phyloP scores from a whole-genome alignment of 1,140 invertebrate genomes.

The Atopsyche davidsoni region DNA sequence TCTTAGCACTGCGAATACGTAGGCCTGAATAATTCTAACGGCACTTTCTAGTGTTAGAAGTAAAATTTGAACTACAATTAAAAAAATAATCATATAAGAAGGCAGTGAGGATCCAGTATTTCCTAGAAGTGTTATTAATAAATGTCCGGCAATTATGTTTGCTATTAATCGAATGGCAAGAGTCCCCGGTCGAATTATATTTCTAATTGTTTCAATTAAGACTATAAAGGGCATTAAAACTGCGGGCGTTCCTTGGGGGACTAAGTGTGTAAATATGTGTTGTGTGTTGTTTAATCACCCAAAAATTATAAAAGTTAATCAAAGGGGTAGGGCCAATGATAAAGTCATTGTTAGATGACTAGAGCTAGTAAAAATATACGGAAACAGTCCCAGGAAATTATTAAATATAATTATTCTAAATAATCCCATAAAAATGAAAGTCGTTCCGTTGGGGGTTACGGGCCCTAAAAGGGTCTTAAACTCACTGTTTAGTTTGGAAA shows the following conservation, averaged over 20 bases:
- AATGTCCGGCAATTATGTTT: constrained; percentile 63
- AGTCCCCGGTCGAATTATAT: constrained; percentile 59
- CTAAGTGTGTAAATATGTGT: constrained; percentile 55
- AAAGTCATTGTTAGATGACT: constrained; percentile 54
- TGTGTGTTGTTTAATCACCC: constrained; percentile 50
- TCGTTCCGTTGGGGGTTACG: constrained; percentile 38
- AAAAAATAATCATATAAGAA: constrained; percentile 35
- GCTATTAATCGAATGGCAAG: constrained; percentile 58
- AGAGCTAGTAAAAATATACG: constrained; percentile 60
- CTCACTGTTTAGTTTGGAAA: constrained; percentile 48
- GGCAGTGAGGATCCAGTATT: constrained; percentile 40
- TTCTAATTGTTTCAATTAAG: too few species aligned
- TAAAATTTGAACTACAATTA: constrained; percentile 46
- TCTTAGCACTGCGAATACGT: constrained; percentile 49
- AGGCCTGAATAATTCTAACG: constrained; percentile 51
- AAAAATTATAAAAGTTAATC: constrained; percentile 55
- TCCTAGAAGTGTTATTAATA: constrained; percentile 52
- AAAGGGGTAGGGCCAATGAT: constrained; percentile 50
- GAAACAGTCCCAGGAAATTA: constrained; percentile 60
- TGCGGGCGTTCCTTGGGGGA: constrained; percentile 52
- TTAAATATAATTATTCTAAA: constrained; percentile 52
- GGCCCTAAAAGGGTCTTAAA: constrained; percentile 46
- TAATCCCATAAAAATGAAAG: constrained; percentile 49
- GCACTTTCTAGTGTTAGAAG: constrained; percentile 47
- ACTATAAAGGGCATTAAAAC: constrained; percentile 51